Evolutionary conservation across 2,113 vertebrate genomes (phyloP), one percentile per base, ranked within the genome.

Genomic region (Pachyramphus minor): DNA sequence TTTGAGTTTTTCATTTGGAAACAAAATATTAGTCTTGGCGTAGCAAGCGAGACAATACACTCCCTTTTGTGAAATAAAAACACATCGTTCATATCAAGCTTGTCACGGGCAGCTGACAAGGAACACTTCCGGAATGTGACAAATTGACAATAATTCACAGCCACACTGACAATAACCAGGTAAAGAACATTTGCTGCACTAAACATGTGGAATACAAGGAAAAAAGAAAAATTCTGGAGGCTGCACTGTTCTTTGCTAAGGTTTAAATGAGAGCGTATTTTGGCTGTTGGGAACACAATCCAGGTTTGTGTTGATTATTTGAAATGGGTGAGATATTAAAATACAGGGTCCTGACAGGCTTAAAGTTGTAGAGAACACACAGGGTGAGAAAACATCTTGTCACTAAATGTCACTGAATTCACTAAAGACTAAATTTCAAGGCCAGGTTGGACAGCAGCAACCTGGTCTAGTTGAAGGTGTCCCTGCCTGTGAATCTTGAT

Each of bases 1-100:
- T 91, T 97, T 95, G 87, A 96, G 78, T 97, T 98, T 98, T 98
- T 97, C 97, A 92, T 98, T 97, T 95, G 89, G 96, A 98, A 98
- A 97, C 83, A 97, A 98, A 98, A 98, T 98, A 98, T 98, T 98
- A 98, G 97, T 98, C 96, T 98, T 98, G 98, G 98, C 98, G 97
- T 96, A 77, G 77, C 64, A 86, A 96, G 95, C 30, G 89, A 98
- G 97, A 97, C 96, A 95, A 97, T 98, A 94, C 95, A 97, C 91
- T 97, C 94, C 93, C 78, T 64, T 97, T 81, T 90, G 95, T 92
- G 84, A 94, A 97, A 97, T 52, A 94, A 97, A 98, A 98, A 97
- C 93, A 95, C 69, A 93, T 94, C 91, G 68, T 86, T 97, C 93
- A 93, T 56, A 95, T 92, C 90, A 93, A 95, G 96, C 79, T 71